phyloP scores from a whole-genome alignment of 2,113 vertebrate genomes.

The Octodon degus region DNA sequence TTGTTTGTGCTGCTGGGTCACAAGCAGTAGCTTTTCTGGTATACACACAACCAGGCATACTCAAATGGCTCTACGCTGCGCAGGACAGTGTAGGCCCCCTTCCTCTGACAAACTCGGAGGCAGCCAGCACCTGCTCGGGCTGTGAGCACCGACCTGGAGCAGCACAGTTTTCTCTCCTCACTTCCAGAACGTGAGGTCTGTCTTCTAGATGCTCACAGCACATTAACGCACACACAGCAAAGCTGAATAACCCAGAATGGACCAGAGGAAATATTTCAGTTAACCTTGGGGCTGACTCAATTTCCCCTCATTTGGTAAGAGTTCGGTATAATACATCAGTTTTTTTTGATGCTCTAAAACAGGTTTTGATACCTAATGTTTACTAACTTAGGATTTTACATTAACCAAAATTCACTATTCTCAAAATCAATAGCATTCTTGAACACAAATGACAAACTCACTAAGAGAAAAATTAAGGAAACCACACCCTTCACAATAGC shows the following conservation, averaged over 20 bases:
- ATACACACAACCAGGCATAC: neutral
- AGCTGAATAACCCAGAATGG: neutral
- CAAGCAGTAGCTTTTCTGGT: fast-evolving
- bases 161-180: neutral
- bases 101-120: neutral
- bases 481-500: too few relatives aligned
- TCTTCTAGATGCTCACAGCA: neutral
- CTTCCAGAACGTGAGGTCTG: neutral
- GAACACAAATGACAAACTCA: too few relatives aligned
- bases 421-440: too few relatives aligned
- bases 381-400: neutral
- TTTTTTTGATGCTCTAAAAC: neutral
- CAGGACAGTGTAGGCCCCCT: neutral
- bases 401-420: neutral
- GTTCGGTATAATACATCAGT: neutral
- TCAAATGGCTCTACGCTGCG: neutral
- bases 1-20: neutral
- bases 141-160: neutral
- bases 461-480: too few relatives aligned
- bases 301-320: neutral
- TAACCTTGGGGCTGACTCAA: neutral
- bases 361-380: neutral
- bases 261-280: neutral
- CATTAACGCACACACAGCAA: neutral
- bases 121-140: neutral